Percentiles rank a stretch among this genome's conserved stretches.
Conservation (phyloP, 2,797 vertebrate genomes). For the Vultur gryphus region DNA sequence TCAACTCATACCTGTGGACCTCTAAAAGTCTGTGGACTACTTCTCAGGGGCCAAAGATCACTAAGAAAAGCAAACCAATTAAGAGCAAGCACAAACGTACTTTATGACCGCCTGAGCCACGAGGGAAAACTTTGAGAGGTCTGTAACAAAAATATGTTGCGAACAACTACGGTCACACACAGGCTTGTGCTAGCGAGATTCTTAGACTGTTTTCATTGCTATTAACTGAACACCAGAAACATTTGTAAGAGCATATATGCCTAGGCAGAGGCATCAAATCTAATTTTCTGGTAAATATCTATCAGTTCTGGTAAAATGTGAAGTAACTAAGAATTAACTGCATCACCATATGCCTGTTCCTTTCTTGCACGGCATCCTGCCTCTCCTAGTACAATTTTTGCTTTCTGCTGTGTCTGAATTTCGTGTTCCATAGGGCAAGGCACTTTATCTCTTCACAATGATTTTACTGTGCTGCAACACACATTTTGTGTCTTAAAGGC, state of each 20-base stretch:
- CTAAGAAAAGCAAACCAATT: neutral
- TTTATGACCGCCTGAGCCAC: neutral
- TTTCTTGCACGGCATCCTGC: neutral
- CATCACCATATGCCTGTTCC: neutral
- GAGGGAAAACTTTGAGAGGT: neutral
- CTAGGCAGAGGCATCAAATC: neutral
- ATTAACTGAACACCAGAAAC: neutral
- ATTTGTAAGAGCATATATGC: neutral
- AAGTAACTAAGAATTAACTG: constrained; percentile 3
- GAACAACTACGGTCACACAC: neutral
- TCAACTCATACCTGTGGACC: neutral
- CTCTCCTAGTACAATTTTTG: neutral
- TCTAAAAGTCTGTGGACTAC: neutral
- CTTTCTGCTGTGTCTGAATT: neutral
- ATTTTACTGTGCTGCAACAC: neutral
- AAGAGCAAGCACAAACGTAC: neutral
- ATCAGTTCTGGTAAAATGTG: neutral
- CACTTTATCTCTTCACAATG: neutral
- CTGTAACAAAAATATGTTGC: neutral
- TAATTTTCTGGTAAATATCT: constrained; percentile 15
- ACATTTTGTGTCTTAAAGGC: constrained; percentile 16
- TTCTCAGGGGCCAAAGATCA: neutral
- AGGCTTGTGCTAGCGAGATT: neutral
- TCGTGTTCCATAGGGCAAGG: neutral
- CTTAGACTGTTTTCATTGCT: neutral